These are phyloP conservation scores for Dryobotodes eremita DNA, from an alignment of 2,888 invertebrate species.

Conservation along the genomic window DNA sequence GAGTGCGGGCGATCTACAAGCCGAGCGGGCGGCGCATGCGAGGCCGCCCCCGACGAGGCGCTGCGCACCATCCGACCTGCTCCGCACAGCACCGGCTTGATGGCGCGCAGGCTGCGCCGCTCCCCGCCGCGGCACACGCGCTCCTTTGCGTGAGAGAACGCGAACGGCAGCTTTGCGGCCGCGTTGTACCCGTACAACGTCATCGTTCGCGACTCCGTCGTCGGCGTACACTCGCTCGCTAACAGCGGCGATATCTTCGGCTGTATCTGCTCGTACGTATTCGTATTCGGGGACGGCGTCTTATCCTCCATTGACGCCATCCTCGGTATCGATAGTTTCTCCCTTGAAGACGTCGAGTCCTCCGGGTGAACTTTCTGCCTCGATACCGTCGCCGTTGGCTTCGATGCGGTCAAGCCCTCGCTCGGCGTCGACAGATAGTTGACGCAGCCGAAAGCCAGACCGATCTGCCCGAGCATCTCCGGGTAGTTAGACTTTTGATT, in stretches of 20 bases:
- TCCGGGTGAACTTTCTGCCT: constrained; percentile 87
- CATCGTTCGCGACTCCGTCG: constrained; percentile 86
- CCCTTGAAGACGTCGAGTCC: constrained; percentile 80
- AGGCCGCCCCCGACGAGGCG: constrained; percentile 87
- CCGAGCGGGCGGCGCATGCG: constrained; percentile 84
- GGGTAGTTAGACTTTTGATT: constrained; percentile 90
- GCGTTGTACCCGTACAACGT: constrained; percentile 89
- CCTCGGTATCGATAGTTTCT: constrained; percentile 79
- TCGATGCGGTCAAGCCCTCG: constrained; percentile 70
- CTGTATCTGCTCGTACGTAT: constrained; percentile 78
- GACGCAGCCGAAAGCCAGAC: constrained; percentile 89
- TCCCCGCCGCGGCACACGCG: constrained; percentile 72
- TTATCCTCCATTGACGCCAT: constrained; percentile 85
- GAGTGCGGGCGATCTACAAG: constrained; percentile 83
- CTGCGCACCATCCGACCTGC: constrained; percentile 90
- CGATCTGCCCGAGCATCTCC: constrained; percentile 90
- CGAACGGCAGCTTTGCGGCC: constrained; percentile 88
- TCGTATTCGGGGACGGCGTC: constrained; percentile 80
- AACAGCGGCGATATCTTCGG: constrained; percentile 88
- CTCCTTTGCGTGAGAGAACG: constrained; percentile 85
- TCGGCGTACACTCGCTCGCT: constrained; percentile 83
- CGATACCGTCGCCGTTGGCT: constrained; percentile 76
- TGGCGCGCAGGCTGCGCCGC: constrained; percentile 78
- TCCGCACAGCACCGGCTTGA: constrained; percentile 74
- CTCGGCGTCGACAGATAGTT: constrained; percentile 86